These are phyloP conservation scores for Diacarnus erythraeanus DNA, from an alignment of 37 sponge, comb jelly and placozoan species.

Conservation along the genomic window DNA sequence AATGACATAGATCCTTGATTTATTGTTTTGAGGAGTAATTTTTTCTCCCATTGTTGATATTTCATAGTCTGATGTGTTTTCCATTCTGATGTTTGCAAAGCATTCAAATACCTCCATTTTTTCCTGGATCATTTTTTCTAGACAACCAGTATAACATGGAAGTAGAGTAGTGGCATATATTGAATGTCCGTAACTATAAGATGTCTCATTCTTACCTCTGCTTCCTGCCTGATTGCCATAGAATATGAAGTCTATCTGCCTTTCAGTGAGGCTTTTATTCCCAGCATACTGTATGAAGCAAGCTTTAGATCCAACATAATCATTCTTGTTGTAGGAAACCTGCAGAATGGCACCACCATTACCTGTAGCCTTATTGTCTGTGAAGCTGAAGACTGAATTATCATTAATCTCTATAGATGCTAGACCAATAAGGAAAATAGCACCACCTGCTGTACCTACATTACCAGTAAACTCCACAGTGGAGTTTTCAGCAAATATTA, in stretches of 20 bases:
- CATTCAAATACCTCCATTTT: background rate
- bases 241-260: background rate
- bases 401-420: slow-evolving; percentile 18
- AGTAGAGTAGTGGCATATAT: background rate
- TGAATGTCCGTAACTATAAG: background rate
- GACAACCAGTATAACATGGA: background rate
- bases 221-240: background rate
- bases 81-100: background rate
- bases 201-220: background rate
- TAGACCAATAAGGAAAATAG: background rate
- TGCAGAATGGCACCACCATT: slow-evolving; percentile 58
- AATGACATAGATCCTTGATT: too few species aligned
- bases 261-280: background rate
- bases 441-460: too few species aligned
- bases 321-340: background rate
- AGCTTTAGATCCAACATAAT: background rate
- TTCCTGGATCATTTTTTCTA: background rate
- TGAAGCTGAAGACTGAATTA: slow-evolving; percentile 7
- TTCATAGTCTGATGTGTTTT: background rate
- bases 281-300: slow-evolving; percentile 3
- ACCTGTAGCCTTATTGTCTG: slow-evolving; percentile 32
- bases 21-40: background rate
- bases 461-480: too few species aligned
- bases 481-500: background rate
- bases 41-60: background rate